Base-by-base conservation (phyloP, 1,140 invertebrate genomes). In the Telenomus remus region DNA sequence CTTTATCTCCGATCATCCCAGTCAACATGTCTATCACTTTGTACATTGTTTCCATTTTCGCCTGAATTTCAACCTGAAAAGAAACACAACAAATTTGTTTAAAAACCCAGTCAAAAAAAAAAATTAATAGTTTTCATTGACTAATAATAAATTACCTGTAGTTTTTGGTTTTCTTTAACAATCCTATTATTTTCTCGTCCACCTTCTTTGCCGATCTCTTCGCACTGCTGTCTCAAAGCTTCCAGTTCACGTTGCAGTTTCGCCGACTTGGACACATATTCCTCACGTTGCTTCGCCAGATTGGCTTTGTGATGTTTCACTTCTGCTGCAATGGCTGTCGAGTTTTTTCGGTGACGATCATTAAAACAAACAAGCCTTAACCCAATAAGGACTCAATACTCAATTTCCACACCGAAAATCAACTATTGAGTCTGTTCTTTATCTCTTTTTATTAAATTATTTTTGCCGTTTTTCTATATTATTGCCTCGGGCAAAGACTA, bases 11-110 rank as follows among this genome's bases (percentile, higher is more conserved):
- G 57, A 95, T 95, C 75, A 95, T 93, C 16, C 91, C 91, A 34
- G 93, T 93, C 48, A 95, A 86, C 93, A 95, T 95, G 76, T 95
- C 94, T 75, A 95, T 94, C 0, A 95, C 93, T 84, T 94, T 95
- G 84, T 92, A 91, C 76, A 95, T 94, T 0, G 93, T 93, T 84
- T 94, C 94, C 85, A 95, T 87, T 89, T 95, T 95, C 78, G 91
- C 93, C 85, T 94, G 92, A 64, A 95, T 94, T 89, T 95, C 93
- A 82, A 91, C 90, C 94, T 95, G 89, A 44, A 13, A 44, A 13
- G 11, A 44, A 13, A 44, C 7, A 54, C 5, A n/a, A 59, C 46
- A 5, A 57, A 14, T 57, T 57, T 3, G 5, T 34, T 12, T 19
- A 6, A 19, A 14, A 27, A 34, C 37, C 48, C 49, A 15, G 34